phyloP scores from a whole-genome alignment of 2,888 invertebrate species.

The Argynnis bischoffii region DNA sequence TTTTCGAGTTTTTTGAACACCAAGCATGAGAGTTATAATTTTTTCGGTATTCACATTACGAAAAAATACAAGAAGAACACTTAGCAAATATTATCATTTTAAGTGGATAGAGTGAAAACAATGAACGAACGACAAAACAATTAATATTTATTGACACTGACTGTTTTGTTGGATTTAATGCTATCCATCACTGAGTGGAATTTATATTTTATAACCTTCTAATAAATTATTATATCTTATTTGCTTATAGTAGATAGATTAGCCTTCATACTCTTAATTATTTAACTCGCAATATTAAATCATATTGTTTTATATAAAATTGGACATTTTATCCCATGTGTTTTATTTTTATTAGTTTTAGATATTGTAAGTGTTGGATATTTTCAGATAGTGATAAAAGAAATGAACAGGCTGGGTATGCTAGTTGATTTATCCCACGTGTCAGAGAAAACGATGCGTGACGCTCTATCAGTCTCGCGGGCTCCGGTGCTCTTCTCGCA shows the following conservation, averaged over 20 bases:
- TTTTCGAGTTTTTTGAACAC: slow-evolving; percentile 25
- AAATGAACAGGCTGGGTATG: slow-evolving; percentile 95
- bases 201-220: too few species aligned
- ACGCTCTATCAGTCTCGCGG: slow-evolving; percentile 87
- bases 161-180: too few species aligned
- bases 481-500: slow-evolving; percentile 94
- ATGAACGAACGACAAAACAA: neutral
- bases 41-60: neutral
- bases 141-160: too few species aligned
- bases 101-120: slow-evolving; percentile 5
- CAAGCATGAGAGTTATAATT: slow-evolving; percentile 11
- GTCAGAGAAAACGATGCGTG: slow-evolving; percentile 90
- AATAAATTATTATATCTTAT: too few species aligned
- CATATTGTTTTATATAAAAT: neutral
- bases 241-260: neutral
- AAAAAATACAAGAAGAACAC: slow-evolving; percentile 4
- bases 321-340: too few species aligned
- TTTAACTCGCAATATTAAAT: neutral
- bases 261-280: neutral
- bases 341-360: too few species aligned
- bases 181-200: too few species aligned
- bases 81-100: slow-evolving; percentile 4
- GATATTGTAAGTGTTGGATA: too few species aligned
- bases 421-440: slow-evolving; percentile 93
- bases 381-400: slow-evolving; percentile 87